Percentiles rank a stretch among this genome's conserved stretches.
Conservation (phyloP, 1,140 invertebrate genomes). For the Phthorimaea operculella region DNA sequence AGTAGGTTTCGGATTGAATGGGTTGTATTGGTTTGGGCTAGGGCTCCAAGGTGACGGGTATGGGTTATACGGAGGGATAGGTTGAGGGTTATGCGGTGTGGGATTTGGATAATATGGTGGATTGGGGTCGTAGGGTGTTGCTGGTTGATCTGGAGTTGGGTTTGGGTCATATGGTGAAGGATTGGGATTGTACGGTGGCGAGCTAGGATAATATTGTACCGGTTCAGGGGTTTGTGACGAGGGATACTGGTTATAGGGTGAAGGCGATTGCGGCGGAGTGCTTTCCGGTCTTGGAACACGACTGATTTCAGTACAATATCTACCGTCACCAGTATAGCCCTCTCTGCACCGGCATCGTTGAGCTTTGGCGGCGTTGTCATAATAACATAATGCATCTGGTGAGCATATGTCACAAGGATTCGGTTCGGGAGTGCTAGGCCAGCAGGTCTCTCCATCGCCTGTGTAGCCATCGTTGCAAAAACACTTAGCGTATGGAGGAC, state of each 20-base stretch:
- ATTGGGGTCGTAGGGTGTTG: too few relatives aligned
- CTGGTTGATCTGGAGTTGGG: too few relatives aligned
- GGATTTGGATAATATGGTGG: too few relatives aligned
- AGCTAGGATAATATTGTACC: too few relatives aligned
- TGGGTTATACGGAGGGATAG: background rate
- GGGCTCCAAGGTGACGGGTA: too few relatives aligned
- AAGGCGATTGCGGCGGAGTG: too few relatives aligned
- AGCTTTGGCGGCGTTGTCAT: constrained; percentile 65
- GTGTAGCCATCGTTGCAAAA: constrained; percentile 79
- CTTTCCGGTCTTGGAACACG: background rate
- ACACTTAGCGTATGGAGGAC: constrained; percentile 66
- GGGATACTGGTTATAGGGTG: too few relatives aligned
- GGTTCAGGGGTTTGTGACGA: too few relatives aligned
- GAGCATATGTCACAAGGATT: constrained; percentile 77
- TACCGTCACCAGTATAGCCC: constrained; percentile 79
- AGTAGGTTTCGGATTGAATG: too few relatives aligned
- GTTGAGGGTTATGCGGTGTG: background rate
- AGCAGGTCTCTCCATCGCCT: constrained; percentile 80
- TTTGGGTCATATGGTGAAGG: too few relatives aligned
- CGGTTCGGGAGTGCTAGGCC: constrained; percentile 22
- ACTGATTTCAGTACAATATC: constrained; percentile 60
- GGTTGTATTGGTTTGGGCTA: too few relatives aligned
- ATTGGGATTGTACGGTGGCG: too few relatives aligned
- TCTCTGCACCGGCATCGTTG: constrained; percentile 78
- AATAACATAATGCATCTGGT: constrained; percentile 74